These are phyloP conservation scores for Acheta domesticus DNA, from an alignment of 2,888 invertebrate genomes.

Conservation along the genomic window DNA sequence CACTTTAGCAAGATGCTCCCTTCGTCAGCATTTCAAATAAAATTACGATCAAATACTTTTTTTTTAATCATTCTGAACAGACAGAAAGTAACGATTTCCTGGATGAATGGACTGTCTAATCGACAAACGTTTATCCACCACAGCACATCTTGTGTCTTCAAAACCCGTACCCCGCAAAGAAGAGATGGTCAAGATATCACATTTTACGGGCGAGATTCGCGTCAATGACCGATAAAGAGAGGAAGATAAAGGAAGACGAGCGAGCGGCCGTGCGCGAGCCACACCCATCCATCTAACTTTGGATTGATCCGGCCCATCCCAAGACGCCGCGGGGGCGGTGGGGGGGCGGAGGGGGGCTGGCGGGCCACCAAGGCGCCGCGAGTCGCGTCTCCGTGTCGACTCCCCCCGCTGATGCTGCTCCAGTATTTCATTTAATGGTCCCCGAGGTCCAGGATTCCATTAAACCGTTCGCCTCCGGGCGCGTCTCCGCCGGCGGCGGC, in stretches of 20 bases:
- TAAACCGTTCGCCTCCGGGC: slow-evolving; percentile 51
- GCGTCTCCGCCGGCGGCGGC: slow-evolving; percentile 18
- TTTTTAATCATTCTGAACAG: too few relatives aligned
- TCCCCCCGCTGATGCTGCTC: slow-evolving; percentile 36
- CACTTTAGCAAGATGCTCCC: too few relatives aligned
- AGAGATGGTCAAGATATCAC: too few relatives aligned
- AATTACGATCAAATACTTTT: too few relatives aligned
- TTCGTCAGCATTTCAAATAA: too few relatives aligned
- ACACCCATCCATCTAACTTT: slow-evolving; percentile 33
- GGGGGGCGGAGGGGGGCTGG: neutral
- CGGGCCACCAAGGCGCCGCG: neutral
- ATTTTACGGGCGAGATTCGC: neutral
- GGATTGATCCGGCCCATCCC: slow-evolving; percentile 31
- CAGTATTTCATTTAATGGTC: slow-evolving; percentile 59
- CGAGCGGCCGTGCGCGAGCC: neutral
- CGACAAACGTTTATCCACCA: too few relatives aligned
- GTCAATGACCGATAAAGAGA: slow-evolving; percentile 22
- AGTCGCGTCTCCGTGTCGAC: neutral
- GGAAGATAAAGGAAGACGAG: neutral
- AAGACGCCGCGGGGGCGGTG: neutral
- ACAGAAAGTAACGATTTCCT: too few relatives aligned
- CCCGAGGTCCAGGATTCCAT: slow-evolving; percentile 55
- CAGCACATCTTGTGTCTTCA: too few relatives aligned
- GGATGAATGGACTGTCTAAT: too few relatives aligned
- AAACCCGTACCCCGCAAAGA: neutral